Evolutionary conservation across 2,113 vertebrate genomes (phyloP), one percentile per base, ranked within the genome.

Genomic region (Meles meles): DNA sequence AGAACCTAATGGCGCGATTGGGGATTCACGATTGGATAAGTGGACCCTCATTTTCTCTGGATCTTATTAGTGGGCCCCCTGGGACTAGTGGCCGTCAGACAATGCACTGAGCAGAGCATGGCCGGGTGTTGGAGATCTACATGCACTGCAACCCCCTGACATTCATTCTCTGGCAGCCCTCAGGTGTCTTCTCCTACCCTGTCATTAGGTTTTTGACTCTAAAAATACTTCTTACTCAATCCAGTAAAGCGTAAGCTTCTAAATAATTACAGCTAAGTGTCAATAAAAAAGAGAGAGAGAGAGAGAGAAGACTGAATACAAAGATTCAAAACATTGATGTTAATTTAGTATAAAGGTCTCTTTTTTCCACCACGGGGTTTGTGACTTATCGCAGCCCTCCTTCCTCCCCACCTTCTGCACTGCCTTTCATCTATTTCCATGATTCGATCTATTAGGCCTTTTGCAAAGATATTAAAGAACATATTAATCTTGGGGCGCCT

Each of bases 391-490:
- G 3, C 29, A 79, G 29, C 5, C 9, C 55, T 39, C 29, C 10
- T 55, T 5, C 29, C 34, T 14, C 21, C 39, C 55, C 21, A 44
- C 15, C 29, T 57, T 95, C 57, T 39, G 20, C 5, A 79, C 86
- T 96, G 95, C 27, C 80, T 97, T 93, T 96, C 27, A 92, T 76
- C 74, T 92, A 79, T 87, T 85, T 92, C 86, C 34, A 77, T 85
- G 59, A 97, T 42, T 82, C 17, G 34, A 86, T 96, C 93, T 88
- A 80, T 92, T 87, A 92, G 74, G 17, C 96, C 92, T 83, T 95
- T 96, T 91, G 72, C 96, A 97, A 98, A 96, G 83, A 72, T 79
- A 96, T 57, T 96, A 95, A 94, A 83, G 59, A 86, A 34, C 79
- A 25, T 49, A 88, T 83, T 83, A 87, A 92, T 92, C 59, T 87